Conservation (phyloP, 2,888 invertebrate species). For the Epinotia bilunana region DNA sequence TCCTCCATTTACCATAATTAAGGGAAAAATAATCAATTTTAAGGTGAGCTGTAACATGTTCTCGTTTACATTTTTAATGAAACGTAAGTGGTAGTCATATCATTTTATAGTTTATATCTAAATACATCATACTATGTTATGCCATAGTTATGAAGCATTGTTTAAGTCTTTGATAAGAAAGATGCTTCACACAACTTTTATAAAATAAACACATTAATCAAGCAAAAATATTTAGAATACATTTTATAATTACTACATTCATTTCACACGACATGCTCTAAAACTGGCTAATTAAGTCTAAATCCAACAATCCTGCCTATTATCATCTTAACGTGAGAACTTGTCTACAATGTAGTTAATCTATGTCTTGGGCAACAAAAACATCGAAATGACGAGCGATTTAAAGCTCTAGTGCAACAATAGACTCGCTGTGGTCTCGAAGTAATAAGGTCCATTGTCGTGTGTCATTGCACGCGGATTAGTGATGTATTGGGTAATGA, state of each 20-base stretch:
- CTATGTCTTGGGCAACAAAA: slow-evolving; percentile 37
- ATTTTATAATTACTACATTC: slow-evolving; percentile 15
- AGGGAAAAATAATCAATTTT: no score
- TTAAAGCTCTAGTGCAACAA: slow-evolving; percentile 28
- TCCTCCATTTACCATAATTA: no score
- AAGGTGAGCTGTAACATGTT: background rate
- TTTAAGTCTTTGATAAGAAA: background rate
- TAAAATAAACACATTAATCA: background rate
- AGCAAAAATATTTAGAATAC: background rate
- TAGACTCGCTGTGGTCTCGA: slow-evolving; percentile 2
- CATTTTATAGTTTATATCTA: no score
- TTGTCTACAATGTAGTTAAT: slow-evolving; percentile 28
- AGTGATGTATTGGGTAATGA: slow-evolving; percentile 34
- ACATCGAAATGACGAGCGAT: slow-evolving; percentile 36
- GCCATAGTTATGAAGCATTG: background rate
- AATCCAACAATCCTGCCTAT: slow-evolving; percentile 17
- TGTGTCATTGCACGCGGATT: background rate
- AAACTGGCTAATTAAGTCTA: slow-evolving; percentile 18
- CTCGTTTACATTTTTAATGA: background rate
- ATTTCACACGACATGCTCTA: slow-evolving; percentile 25
- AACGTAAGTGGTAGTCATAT: no score
- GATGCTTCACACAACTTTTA: slow-evolving; percentile 4
- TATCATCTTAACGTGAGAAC: slow-evolving; percentile 37
- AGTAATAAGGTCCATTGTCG: slow-evolving; percentile 9
- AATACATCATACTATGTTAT: background rate